Base-by-base conservation (phyloP, 2,113 vertebrate species). In the Gobio gobio region DNA sequence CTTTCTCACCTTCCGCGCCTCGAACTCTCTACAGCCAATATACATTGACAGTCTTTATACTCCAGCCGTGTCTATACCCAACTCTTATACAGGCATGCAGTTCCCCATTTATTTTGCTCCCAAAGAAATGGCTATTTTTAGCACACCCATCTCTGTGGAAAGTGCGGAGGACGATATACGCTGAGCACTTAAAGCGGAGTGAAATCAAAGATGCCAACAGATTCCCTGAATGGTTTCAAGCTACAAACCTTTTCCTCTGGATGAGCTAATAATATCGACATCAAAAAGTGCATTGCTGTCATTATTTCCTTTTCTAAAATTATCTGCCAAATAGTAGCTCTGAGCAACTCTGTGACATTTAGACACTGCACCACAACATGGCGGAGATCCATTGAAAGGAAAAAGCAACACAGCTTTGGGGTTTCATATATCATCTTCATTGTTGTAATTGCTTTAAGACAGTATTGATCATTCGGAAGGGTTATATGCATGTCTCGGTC, bases 401-500 rank as follows among this genome's bases (percentile, higher is more conserved):
- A 54, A 18, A 84, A 29, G 33, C 18, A 51, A 70, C 45, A 84
- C 85, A 78, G 33, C 66, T 78, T 63, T 90, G 86, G 70, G 87
- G 58, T 91, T 91, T 86, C 87, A 88, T 93, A 89, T 91, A 90
- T 93, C 93, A 90, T 91, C 89, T 93, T 94, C 91, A 93, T 94
- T 94, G 89, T 91, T 93, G 88, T 91, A 92, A 87, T 92, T 91
- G 89, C 83, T 90, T 22, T 56, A 22, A 22, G 89, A 92, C 89
- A 91, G 90, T 88, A 93, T 93, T 93, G 88, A 92, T 88, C 88
- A 91, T 93, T 93, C 93, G 90, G 86, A 91, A 93, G 86, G 90
- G 88, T 91, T 91, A 93, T 90, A 93, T 91, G 90, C 86, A 90
- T 89, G 88, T 87, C 87, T 90, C 90, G 86, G 68, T 90, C 88